phyloP scores from a whole-genome alignment of 2,888 invertebrate genomes.

The Cheiracanthium punctorium region DNA sequence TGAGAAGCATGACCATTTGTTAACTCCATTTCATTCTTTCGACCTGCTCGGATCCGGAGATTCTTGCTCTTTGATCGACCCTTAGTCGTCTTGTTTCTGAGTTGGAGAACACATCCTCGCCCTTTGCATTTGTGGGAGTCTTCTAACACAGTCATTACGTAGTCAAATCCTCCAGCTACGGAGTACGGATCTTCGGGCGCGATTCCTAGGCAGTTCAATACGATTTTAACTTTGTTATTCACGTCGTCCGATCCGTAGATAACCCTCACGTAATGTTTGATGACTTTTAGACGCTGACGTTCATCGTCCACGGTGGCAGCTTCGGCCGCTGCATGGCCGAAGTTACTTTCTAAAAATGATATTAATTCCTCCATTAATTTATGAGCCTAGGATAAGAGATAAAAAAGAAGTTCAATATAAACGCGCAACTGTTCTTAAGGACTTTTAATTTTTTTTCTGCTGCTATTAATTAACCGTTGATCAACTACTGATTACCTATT shows the following conservation, averaged over 20 bases:
- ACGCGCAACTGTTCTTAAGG: too few relatives aligned
- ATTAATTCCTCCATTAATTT: too few relatives aligned
- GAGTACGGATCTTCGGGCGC: neutral
- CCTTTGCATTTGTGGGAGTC: neutral
- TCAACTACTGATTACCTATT: too few relatives aligned
- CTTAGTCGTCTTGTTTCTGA: neutral
- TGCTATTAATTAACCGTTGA: too few relatives aligned
- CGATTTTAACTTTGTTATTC: neutral
- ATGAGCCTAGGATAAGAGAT: too few relatives aligned
- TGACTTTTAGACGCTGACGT: neutral
- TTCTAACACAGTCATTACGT: neutral
- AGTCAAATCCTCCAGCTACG: neutral
- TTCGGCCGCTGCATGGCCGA: neutral
- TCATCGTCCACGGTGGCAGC: neutral
- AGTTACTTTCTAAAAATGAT: neutral
- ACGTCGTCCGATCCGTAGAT: neutral
- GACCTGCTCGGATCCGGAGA: neutral
- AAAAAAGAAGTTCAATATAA: too few relatives aligned
- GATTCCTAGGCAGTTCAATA: neutral
- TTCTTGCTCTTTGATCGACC: neutral
- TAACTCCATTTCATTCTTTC: neutral
- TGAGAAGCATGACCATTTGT: neutral
- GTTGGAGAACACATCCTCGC: neutral
- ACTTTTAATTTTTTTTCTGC: too few relatives aligned
- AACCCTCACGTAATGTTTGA: neutral